Conservation (phyloP, 1,140 invertebrate species). For the Danaus plexippus region DNA sequence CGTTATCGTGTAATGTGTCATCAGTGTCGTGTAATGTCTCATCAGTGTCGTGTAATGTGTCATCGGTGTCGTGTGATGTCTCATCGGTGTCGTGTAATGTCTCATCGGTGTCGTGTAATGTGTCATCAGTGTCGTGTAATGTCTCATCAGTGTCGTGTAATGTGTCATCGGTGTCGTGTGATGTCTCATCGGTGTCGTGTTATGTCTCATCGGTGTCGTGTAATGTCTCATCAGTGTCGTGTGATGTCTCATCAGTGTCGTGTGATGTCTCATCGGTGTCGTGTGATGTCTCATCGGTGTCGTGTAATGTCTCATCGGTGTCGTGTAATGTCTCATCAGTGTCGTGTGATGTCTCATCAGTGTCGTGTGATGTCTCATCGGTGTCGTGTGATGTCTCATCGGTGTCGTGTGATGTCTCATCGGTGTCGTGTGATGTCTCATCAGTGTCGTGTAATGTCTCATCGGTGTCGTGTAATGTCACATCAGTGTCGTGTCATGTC, state of each 20-base stretch:
- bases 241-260: neutral
- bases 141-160: neutral
- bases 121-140: too few species aligned
- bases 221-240: neutral
- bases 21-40: too few species aligned
- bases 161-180: neutral
- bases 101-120: neutral
- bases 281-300: neutral
- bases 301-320: conserved; percentile 6
- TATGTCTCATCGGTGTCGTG: neutral
- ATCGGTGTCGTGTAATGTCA: neutral
- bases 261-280: neutral
- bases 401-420: neutral
- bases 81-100: too few species aligned
- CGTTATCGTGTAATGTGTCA: too few species aligned
- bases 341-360: neutral
- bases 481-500: conserved; percentile 9
- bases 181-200: too few species aligned
- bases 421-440: conserved; percentile 7
- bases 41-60: too few species aligned
- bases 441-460: neutral
- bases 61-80: too few species aligned
- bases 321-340: neutral
- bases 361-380: conserved; percentile 8
- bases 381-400: neutral